These are phyloP conservation scores for Melopsittacus undulatus DNA, from an alignment of 2,797 vertebrate genomes.

Conservation along the genomic window DNA sequence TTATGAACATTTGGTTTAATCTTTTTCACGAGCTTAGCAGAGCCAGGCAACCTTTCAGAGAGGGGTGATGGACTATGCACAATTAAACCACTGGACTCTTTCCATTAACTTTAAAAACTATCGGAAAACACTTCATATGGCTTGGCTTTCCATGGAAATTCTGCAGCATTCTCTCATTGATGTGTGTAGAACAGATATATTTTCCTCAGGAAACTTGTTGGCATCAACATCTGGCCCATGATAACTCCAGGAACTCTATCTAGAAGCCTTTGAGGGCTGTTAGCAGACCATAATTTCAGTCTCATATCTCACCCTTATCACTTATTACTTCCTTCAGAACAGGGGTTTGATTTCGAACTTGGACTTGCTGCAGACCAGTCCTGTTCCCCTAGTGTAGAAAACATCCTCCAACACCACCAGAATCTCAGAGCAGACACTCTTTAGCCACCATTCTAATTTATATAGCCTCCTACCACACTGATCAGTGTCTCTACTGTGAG, in stretches of 20 bases:
- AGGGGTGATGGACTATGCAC: not conserved
- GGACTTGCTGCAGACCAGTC: not conserved
- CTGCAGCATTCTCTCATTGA: not conserved
- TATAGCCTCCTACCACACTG: not conserved
- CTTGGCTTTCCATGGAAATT: not conserved
- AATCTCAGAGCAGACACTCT: not conserved
- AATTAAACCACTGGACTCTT: constrained; percentile 9
- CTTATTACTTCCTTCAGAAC: constrained; percentile 43
- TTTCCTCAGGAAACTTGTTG: constrained; percentile 48
- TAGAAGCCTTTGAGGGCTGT: constrained; percentile 6
- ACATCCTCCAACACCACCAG: not conserved
- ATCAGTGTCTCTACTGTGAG: not conserved
- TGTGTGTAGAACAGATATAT: not conserved
- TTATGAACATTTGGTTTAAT: constrained; percentile 3
- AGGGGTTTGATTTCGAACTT: not conserved
- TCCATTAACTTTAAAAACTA: not conserved
- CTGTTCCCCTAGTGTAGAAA: not conserved
- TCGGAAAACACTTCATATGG: not conserved
- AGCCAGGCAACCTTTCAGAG: not conserved
- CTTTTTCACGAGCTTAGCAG: not conserved
- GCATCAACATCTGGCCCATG: constrained; percentile 21
- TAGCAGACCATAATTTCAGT: constrained; percentile 37
- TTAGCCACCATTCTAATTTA: not conserved
- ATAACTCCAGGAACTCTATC: constrained; percentile 24
- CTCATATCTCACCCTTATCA: constrained; percentile 16